Conservation (phyloP, 2,888 invertebrate genomes). For the Eretmocerus hayati region DNA sequence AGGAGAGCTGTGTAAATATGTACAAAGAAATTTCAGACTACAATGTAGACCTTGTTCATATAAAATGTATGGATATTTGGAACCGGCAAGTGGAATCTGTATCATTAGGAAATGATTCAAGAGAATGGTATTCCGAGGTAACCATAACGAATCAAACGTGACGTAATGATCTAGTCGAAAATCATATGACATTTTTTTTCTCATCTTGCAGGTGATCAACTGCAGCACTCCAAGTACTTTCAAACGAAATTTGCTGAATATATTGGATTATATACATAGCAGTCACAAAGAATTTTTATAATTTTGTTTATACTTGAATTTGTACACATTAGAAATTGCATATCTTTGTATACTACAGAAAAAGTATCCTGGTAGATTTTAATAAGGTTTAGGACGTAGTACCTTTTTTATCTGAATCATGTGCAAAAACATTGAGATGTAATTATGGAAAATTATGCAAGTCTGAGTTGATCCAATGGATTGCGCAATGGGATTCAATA, state of each 20-base stretch:
- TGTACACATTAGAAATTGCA: too few species aligned
- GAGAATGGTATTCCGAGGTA: constrained; percentile 28
- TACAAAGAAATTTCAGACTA: constrained; percentile 50
- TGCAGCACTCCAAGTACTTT: constrained; percentile 28
- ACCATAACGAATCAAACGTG: too few species aligned
- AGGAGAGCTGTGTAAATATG: constrained; percentile 52
- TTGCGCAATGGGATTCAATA: too few species aligned
- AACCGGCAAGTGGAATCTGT: constrained; percentile 26
- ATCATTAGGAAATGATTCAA: constrained; percentile 24
- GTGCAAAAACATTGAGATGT: too few species aligned
- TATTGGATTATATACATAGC: constrained; percentile 31
- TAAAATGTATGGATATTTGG: constrained; percentile 40
- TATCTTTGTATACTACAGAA: too few species aligned
- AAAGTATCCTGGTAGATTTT: too few species aligned
- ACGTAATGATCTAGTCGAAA: too few species aligned
- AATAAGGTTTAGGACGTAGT: too few species aligned
- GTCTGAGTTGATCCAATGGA: too few species aligned
- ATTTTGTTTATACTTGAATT: too few species aligned
- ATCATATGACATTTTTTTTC: neutral
- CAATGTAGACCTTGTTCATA: constrained; percentile 46
- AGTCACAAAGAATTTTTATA: constrained; percentile 13
- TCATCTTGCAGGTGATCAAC: constrained; percentile 26
- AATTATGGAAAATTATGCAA: too few species aligned
- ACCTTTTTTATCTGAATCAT: too few species aligned
- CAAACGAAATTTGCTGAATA: constrained; percentile 30